These are phyloP conservation scores for Buphagus erythrorhynchus DNA, from an alignment of 2,797 vertebrate species.

Conservation along the genomic window DNA sequence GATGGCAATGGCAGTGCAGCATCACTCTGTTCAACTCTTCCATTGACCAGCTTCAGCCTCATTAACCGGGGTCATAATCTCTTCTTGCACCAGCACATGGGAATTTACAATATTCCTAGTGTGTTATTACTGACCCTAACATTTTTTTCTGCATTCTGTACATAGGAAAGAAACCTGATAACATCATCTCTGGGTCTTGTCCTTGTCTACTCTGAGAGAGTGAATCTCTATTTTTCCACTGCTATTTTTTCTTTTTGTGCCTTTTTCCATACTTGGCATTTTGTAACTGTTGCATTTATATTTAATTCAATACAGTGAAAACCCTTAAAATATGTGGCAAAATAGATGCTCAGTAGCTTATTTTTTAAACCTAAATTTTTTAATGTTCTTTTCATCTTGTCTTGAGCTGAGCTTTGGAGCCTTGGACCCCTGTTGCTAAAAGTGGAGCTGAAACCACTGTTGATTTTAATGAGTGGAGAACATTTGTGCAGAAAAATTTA, in stretches of 20 bases:
- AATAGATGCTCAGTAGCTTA: neutral
- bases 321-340: conserved; percentile 11
- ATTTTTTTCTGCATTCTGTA: neutral
- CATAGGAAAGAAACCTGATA: neutral
- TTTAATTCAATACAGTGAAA: conserved; percentile 26
- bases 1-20: neutral
- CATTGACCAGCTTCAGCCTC: neutral
- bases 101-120: neutral
- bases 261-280: conserved; percentile 1
- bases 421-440: neutral
- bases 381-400: conserved; percentile 4
- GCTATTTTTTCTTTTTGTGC: neutral
- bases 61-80: neutral
- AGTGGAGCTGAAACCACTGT: neutral
- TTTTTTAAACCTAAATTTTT: neutral
- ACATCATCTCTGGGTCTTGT: neutral
- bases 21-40: neutral
- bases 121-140: neutral
- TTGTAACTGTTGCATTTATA: conserved; percentile 5
- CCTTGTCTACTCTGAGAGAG: neutral
- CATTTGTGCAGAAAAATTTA: neutral
- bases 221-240: neutral
- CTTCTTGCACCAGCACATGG: neutral
- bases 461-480: conserved; percentile 2
- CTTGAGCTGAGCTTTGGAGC: conserved; percentile 21